phyloP scores from a whole-genome alignment of 2,888 invertebrate species.

The Drosophila tanythrix region DNA sequence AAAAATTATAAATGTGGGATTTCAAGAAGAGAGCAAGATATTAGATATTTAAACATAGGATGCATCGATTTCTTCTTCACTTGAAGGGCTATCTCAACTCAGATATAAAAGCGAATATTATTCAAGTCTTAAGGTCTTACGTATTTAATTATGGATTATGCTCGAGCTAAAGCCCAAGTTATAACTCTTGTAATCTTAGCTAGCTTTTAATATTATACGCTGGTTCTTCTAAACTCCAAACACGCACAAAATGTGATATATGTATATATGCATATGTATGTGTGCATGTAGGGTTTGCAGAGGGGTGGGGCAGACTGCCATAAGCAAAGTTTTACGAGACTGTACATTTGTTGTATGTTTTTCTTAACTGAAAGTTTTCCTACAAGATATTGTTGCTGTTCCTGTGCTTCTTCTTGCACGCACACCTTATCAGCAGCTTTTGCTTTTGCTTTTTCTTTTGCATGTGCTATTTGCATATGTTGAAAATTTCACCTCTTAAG shows the following conservation, averaged over 20 bases:
- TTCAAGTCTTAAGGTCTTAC: background rate
- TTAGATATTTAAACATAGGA: background rate
- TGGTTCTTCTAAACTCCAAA: conserved; percentile 3
- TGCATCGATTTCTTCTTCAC: background rate
- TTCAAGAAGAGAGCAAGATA: background rate
- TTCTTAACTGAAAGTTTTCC: conserved; percentile 62
- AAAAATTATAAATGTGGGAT: background rate
- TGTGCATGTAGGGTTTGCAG: background rate
- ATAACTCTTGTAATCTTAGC: background rate
- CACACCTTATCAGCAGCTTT: conserved; percentile 43
- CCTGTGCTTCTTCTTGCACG: conserved; percentile 17
- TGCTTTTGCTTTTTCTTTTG: conserved; percentile 43
- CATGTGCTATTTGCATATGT: conserved; percentile 62
- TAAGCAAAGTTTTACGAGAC: conserved; percentile 54
- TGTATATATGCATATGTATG: background rate
- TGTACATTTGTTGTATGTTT: conserved; percentile 49
- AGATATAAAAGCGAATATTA: background rate
- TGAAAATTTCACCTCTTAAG: conserved; percentile 66
- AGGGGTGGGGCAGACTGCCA: conserved; percentile 9
- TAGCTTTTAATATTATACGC: conserved; percentile 13
- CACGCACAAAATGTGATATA: conserved; percentile 21
- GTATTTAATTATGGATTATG: conserved; percentile 8
- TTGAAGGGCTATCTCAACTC: background rate
- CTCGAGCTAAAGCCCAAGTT: background rate
- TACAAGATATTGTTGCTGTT: conserved; percentile 35